phyloP scores from a whole-genome alignment of 2,113 vertebrate genomes.

The Nibea coibor region DNA sequence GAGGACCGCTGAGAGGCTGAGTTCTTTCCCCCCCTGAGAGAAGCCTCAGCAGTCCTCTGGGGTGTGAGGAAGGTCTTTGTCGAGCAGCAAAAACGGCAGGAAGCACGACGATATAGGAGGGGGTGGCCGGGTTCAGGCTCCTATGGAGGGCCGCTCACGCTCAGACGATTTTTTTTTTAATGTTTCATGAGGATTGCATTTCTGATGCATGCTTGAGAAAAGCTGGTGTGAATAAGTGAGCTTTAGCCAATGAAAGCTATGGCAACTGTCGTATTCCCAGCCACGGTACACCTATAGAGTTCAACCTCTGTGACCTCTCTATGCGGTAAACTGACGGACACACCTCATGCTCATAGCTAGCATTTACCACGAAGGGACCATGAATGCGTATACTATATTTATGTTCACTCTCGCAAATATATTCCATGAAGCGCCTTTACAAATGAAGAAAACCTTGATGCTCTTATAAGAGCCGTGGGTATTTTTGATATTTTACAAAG shows the following conservation, averaged over 20 bases:
- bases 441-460: constrained; percentile 3
- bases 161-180: not conserved
- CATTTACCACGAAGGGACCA: not conserved
- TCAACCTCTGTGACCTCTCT: not conserved
- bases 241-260: not conserved
- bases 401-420: not conserved
- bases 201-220: not conserved
- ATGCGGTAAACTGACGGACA: not conserved
- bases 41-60: constrained; percentile 55
- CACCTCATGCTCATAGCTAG: not conserved
- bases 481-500: not conserved
- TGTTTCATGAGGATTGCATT: not conserved
- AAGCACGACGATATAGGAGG: constrained; percentile 28
- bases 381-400: not conserved
- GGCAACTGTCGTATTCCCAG: not conserved
- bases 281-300: not conserved
- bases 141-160: not conserved
- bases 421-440: not conserved
- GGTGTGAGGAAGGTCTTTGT: constrained; percentile 36
- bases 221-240: not conserved
- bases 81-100: constrained; percentile 33
- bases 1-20: constrained; percentile 48
- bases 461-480: not conserved
- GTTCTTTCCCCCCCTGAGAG: constrained; percentile 49
- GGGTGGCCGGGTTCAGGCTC: not conserved